These are phyloP conservation scores for Strigamia transsilvanica DNA, from an alignment of 2,888 invertebrate genomes.

Conservation along the genomic window DNA sequence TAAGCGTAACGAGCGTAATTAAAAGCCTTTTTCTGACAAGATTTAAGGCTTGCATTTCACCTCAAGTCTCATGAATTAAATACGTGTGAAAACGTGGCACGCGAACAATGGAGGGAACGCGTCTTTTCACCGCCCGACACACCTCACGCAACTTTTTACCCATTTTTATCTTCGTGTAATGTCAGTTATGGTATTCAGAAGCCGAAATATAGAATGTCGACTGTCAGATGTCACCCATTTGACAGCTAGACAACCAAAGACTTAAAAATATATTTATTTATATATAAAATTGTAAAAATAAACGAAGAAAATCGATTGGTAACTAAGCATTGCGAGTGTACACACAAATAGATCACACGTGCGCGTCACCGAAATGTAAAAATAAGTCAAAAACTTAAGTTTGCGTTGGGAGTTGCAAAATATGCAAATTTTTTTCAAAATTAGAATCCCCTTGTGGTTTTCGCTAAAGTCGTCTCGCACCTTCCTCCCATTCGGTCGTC, in stretches of 20 bases:
- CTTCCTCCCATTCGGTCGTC: neutral
- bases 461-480: neutral
- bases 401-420: neutral
- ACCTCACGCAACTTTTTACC: too few relatives aligned
- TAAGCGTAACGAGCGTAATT: neutral
- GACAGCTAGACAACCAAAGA: neutral
- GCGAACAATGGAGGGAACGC: too few relatives aligned
- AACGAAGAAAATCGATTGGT: neutral
- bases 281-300: neutral
- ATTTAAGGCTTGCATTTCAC: too few relatives aligned
- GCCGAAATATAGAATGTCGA: neutral
- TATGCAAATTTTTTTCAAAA: neutral
- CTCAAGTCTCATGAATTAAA: too few relatives aligned
- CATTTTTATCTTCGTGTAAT: neutral
- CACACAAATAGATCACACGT: neutral
- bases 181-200: neutral
- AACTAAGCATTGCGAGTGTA: neutral
- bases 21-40: too few relatives aligned
- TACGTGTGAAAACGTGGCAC: too few relatives aligned
- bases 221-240: neutral
- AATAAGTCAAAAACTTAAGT: neutral
- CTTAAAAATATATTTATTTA: neutral
- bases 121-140: too few relatives aligned
- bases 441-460: constrained; percentile 16
- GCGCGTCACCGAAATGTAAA: neutral